Evolutionary conservation across 2,888 invertebrate species (phyloP).

Genomic region (Rambutsinella grinnellia): DNA sequence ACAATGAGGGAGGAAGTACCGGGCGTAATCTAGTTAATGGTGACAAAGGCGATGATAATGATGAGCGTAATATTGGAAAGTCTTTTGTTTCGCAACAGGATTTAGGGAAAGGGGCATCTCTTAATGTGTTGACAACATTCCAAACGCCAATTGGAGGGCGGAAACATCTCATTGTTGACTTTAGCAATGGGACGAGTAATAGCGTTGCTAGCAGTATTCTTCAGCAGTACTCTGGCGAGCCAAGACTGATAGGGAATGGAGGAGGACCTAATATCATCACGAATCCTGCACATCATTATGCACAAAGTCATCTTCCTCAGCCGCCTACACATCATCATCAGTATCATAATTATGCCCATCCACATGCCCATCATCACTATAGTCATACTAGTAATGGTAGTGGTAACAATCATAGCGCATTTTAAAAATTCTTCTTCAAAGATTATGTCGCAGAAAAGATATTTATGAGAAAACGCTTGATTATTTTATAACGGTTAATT

Average conservation of each 20-base stretch:
- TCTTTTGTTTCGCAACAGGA: slow-evolving; percentile 56
- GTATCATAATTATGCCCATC: slow-evolving; percentile 45
- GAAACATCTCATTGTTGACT: slow-evolving; percentile 65
- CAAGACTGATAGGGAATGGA: slow-evolving; percentile 61
- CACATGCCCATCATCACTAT: slow-evolving; percentile 43
- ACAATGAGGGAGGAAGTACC: neutral
- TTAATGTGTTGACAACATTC: slow-evolving; percentile 65
- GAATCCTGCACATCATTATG: slow-evolving; percentile 48
- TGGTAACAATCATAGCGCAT: slow-evolving; percentile 60
- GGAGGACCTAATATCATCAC: slow-evolving; percentile 45
- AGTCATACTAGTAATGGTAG: slow-evolving; percentile 36
- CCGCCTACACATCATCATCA: slow-evolving; percentile 33
- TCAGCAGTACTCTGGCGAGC: slow-evolving; percentile 59
- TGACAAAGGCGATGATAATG: slow-evolving; percentile 25
- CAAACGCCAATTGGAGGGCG: slow-evolving; percentile 63
- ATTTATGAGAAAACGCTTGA: neutral
- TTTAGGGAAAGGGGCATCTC: slow-evolving; percentile 61
- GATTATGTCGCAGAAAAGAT: neutral
- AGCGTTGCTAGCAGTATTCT: slow-evolving; percentile 63
- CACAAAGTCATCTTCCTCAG: slow-evolving; percentile 16
- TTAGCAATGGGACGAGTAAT: slow-evolving; percentile 55
- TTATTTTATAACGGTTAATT: neutral
- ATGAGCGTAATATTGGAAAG: slow-evolving; percentile 38
- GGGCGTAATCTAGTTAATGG: neutral
- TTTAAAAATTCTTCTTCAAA: slow-evolving; percentile 49